Percentiles rank a stretch among this genome's conserved stretches.
phyloP scores from a whole-genome alignment of 2,888 invertebrate species.

The Hirtodrosophila cameraria region DNA sequence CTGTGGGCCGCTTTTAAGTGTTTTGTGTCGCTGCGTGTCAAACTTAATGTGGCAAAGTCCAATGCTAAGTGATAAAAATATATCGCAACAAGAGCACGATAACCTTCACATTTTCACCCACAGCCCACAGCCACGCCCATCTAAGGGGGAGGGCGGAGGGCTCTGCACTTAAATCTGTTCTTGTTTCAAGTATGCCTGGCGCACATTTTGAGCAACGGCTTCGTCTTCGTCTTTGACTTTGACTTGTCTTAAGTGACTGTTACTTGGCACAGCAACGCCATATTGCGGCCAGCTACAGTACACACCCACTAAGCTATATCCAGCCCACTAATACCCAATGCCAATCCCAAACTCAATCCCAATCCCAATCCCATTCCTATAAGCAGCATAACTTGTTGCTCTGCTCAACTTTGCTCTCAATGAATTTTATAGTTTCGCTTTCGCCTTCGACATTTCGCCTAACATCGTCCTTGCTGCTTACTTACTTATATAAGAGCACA shows the following conservation, averaged over 20 bases:
- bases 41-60: conserved; percentile 50
- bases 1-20: conserved; percentile 56
- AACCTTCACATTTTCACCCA: conserved; percentile 25
- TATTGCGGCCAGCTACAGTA: not conserved
- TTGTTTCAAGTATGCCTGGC: conserved; percentile 62
- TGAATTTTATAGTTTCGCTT: conserved; percentile 73
- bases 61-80: conserved; percentile 37
- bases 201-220: no score
- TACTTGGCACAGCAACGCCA: conserved; percentile 58
- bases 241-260: conserved; percentile 69
- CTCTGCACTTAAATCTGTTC: conserved; percentile 75
- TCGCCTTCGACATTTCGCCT: conserved; percentile 44
- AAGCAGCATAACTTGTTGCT: conserved; percentile 65
- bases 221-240: no score
- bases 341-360: not conserved
- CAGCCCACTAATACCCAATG: not conserved
- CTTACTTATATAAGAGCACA: conserved; percentile 23
- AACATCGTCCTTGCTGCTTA: conserved; percentile 7
- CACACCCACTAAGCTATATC: not conserved
- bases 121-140: conserved; percentile 22
- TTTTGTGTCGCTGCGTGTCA: conserved; percentile 61
- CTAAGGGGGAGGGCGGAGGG: no score
- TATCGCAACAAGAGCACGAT: conserved; percentile 31
- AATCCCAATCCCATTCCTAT: not conserved
- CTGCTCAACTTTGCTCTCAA: conserved; percentile 75